Evolutionary conservation across 1,140 invertebrate species (phyloP), one percentile per base, ranked within the genome.

Genomic region (Piezodorus guildinii): DNA sequence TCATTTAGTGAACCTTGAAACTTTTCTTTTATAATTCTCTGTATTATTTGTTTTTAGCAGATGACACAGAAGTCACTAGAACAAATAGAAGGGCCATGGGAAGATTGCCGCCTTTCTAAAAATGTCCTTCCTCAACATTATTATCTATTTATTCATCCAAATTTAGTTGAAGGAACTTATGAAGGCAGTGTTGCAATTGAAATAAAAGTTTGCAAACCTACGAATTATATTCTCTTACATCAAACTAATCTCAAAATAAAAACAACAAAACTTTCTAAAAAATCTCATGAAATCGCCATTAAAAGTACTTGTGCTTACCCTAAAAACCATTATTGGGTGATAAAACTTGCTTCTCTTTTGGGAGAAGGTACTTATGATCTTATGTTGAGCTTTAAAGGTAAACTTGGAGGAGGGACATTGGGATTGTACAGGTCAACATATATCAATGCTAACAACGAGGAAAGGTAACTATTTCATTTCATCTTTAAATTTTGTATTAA

Each of bases 71-170:
- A 30, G 27, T 30, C 27, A 30, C 8, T 30, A 30, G 3, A 3
- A 30, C 3, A 30, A 30, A 30, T 8, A 4, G 51, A 12, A 23
- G 51, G 21, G 5, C 58, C 58, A 2, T 60, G 58, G 58, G 14
- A 15, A 27, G 21, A n/a, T 3, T 16, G 14, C 34, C 62, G 62
- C 9, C 56, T 63, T n/a, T 30, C 62, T 14, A 44, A 44, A 15
- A 54, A 34, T 56, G 39, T 63, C 27, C 17, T 17, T 12, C 62
- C 62, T 21, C 14, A n/a, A 56, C n/a, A 54, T 3, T 63, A 63
- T 34, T 39, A 43, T n/a, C 30, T 63, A 6, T 10, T 49, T 15
- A 25, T 63, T 16, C 16, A 63, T 23, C 62, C 62, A 14, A 23
- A 63, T 19, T n/a, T 63, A 9, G 25, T 30, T 5, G 21, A 19